phyloP scores from a whole-genome alignment of 1,140 invertebrate genomes.

The Plodia interpunctella region DNA sequence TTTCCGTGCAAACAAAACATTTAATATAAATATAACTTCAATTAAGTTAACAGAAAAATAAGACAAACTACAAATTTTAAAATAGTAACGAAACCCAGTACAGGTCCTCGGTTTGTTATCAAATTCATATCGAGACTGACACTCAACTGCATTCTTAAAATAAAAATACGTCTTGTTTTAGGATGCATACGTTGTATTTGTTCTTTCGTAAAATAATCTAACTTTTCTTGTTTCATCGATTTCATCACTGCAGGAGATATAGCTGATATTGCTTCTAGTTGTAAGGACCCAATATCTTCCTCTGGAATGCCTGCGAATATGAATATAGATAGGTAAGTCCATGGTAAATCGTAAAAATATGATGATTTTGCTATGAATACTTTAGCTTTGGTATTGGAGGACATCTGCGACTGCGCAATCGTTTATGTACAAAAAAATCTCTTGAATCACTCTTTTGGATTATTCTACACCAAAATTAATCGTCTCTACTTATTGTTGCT shows the following conservation, averaged over 20 bases:
- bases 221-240: slow-evolving; percentile 45
- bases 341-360: too few relatives aligned
- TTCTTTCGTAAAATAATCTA: slow-evolving; percentile 56
- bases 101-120: slow-evolving; percentile 35
- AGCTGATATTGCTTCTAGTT: slow-evolving; percentile 56
- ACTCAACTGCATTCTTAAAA: slow-evolving; percentile 56
- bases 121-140: slow-evolving; percentile 52
- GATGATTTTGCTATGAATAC: too few relatives aligned
- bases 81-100: too few relatives aligned
- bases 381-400: too few relatives aligned
- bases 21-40: too few relatives aligned
- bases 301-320: slow-evolving; percentile 44
- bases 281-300: slow-evolving; percentile 51
- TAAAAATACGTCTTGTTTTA: slow-evolving; percentile 53
- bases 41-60: neutral
- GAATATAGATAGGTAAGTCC: neutral
- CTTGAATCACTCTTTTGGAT: too few relatives aligned
- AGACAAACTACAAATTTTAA: neutral
- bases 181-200: slow-evolving; percentile 59
- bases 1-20: too few relatives aligned
- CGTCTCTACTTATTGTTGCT: too few relatives aligned
- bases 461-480: too few relatives aligned
- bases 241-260: slow-evolving; percentile 52
- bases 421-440: too few relatives aligned
- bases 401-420: too few relatives aligned